These are phyloP conservation scores for Progne subis DNA, from an alignment of 2,113 vertebrate genomes.

Conservation along the genomic window DNA sequence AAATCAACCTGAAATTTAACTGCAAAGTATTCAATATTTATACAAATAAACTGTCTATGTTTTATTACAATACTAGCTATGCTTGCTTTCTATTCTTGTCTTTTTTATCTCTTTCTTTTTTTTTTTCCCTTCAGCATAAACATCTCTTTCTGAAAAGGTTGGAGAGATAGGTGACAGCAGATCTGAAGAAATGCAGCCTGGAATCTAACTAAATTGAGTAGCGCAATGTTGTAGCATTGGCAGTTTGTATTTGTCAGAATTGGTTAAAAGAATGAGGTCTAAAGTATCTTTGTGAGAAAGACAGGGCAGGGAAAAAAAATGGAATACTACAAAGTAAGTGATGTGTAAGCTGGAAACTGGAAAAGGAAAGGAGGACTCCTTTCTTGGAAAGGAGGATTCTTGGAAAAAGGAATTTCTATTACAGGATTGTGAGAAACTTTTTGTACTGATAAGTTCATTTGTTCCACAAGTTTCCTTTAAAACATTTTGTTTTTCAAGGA, in stretches of 20 bases:
- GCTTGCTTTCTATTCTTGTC: not conserved
- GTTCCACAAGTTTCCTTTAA: not conserved
- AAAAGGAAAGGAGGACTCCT: not conserved
- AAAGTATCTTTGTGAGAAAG: not conserved
- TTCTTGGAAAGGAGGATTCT: not conserved
- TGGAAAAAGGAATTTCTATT: not conserved
- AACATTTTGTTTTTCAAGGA: not conserved
- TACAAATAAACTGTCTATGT: not conserved
- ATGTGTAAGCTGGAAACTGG: not conserved
- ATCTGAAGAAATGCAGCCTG: not conserved
- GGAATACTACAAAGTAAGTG: not conserved
- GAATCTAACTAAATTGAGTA: not conserved
- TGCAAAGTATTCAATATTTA: not conserved
- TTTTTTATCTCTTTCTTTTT: not conserved
- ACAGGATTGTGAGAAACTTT: not conserved
- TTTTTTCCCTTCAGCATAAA: not conserved
- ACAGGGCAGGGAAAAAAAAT: not conserved
- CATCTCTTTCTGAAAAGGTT: not conserved
- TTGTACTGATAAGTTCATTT: not conserved
- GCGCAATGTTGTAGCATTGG: not conserved
- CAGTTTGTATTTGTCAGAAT: not conserved
- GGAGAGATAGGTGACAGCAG: not conserved
- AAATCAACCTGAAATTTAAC: not conserved
- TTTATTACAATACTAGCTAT: not conserved
- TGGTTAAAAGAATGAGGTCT: not conserved